These are phyloP conservation scores for Datnioides undecimradiatus DNA, from an alignment of 2,113 vertebrate genomes.

Conservation along the genomic window DNA sequence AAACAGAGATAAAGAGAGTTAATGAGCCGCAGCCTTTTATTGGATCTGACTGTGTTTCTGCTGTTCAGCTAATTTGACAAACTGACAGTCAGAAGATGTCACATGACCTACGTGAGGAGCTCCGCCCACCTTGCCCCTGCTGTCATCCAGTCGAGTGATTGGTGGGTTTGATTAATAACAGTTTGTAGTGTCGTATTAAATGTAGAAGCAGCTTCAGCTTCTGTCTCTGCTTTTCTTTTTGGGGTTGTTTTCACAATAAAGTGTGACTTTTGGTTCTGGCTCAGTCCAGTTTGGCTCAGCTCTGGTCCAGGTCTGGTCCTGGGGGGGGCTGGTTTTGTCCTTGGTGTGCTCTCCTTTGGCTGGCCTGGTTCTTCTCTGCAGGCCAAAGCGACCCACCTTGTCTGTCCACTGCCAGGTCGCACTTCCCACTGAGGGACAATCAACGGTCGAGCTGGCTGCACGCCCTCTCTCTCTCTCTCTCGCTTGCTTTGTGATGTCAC, in stretches of 20 bases:
- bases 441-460: neutral
- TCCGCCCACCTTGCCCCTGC: too few relatives aligned
- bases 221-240: neutral
- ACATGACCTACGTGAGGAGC: neutral
- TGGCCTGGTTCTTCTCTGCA: conserved; percentile 37
- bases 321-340: conserved; percentile 45
- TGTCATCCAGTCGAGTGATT: too few relatives aligned
- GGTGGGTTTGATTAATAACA: too few relatives aligned
- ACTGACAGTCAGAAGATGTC: neutral
- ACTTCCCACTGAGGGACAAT: conserved; percentile 55
- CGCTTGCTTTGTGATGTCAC: neutral
- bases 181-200: neutral
- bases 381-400: conserved; percentile 32
- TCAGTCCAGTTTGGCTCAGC: neutral
- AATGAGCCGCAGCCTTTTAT: conserved; percentile 56
- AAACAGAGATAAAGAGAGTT: conserved; percentile 49
- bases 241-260: neutral
- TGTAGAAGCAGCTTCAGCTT: neutral
- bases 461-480: neutral
- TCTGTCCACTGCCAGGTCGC: conserved; percentile 49
- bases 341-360: conserved; percentile 64
- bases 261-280: conserved; percentile 11
- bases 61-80: conserved; percentile 20
- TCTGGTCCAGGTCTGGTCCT: neutral
- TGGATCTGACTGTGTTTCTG: conserved; percentile 27